Conservation (phyloP, 2,113 vertebrate genomes). For the Notarius quadriscutis region DNA sequence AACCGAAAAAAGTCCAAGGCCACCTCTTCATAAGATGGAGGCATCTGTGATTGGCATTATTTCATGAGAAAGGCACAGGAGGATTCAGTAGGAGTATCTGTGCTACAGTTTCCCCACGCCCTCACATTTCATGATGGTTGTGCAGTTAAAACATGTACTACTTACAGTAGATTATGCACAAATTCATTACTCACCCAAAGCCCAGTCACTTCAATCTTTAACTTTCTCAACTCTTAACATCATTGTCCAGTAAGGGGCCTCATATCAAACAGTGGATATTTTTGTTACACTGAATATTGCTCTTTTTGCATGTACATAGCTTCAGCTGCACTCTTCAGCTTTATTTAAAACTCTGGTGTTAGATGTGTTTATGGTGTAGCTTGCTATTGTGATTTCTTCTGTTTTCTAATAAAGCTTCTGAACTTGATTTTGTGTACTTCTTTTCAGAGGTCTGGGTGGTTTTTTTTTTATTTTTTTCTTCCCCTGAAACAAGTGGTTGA, state of each 20-base stretch:
- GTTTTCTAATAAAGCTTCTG: conserved; percentile 70
- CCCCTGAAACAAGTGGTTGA: background rate
- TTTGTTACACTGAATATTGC: conserved; percentile 59
- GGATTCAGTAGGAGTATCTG: conserved; percentile 60
- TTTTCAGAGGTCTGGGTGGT: background rate
- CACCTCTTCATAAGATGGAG: conserved; percentile 20
- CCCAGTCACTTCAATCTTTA: conserved; percentile 2
- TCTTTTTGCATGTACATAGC: conserved; percentile 63
- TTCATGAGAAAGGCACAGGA: conserved; percentile 47
- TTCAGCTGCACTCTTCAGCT: conserved; percentile 39
- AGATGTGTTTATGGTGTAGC: background rate
- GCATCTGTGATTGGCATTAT: background rate
- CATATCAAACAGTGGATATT: conserved; percentile 44
- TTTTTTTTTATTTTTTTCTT: background rate
- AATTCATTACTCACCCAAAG: background rate
- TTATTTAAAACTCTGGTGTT: conserved; percentile 62
- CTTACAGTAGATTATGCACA: background rate
- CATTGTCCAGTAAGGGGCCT: conserved; percentile 73
- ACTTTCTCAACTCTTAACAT: background rate
- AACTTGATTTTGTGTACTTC: background rate
- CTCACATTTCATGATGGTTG: conserved; percentile 4
- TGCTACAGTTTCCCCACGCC: conserved; percentile 64
- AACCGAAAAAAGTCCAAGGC: conserved; percentile 69
- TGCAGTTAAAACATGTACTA: background rate
- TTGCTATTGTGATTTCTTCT: conserved; percentile 60